A percentile compares a stretch with the other conserved stretches of the same genome.
Conservation (phyloP, 2,113 vertebrate genomes). For the Malurus elegans region DNA sequence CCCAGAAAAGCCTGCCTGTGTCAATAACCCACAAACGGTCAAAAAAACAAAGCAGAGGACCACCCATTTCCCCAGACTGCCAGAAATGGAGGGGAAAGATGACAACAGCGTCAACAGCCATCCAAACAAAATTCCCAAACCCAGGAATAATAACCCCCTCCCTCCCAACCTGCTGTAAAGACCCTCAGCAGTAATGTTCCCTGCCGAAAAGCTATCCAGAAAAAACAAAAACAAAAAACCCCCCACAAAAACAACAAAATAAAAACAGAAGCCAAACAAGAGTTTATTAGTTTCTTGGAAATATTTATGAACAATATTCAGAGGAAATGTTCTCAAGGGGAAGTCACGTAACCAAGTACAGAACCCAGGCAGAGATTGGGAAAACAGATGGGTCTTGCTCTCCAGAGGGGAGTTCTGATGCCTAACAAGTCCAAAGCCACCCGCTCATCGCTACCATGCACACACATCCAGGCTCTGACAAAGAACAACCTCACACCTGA, state of each 20-base stretch:
- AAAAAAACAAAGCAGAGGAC: not conserved
- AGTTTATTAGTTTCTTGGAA: constrained; percentile 45
- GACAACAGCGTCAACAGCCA: not conserved
- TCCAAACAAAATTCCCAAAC: not conserved
- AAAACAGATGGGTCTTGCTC: not conserved
- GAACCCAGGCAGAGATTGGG: not conserved
- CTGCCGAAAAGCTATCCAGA: not conserved
- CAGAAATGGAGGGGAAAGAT: not conserved
- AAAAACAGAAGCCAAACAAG: not conserved
- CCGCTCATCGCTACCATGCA: not conserved
- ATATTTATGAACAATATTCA: constrained; percentile 4
- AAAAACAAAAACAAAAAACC: not conserved
- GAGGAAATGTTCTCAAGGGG: constrained; percentile 18
- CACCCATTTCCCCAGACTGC: not conserved
- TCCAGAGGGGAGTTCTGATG: not conserved
- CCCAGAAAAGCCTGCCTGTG: not conserved
- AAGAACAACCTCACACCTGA: not conserved
- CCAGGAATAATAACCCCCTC: not conserved
- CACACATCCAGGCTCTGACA: constrained; percentile 9
- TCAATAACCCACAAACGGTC: not conserved
- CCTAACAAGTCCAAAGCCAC: not conserved
- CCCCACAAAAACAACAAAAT: not conserved
- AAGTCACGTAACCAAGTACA: not conserved
- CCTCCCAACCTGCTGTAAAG: not conserved
- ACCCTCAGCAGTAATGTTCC: not conserved